A percentile compares a stretch with the other conserved stretches of the same genome.
Conservation (phyloP, 1,140 invertebrate genomes). For the Trichomalopsis sarcophagae region DNA sequence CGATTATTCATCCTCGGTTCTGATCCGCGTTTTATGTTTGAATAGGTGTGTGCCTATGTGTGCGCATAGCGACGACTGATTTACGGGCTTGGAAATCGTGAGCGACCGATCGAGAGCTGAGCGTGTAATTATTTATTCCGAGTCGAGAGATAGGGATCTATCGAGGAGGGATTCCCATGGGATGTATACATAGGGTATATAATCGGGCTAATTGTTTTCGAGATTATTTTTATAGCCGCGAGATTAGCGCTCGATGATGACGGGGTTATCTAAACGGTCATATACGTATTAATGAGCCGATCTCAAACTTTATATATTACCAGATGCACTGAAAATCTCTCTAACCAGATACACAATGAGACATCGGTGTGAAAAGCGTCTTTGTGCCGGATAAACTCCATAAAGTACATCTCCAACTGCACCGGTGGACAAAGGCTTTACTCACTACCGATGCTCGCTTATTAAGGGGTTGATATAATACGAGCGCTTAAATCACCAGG, state of each 20-base stretch:
- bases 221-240: neutral
- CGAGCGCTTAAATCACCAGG: neutral
- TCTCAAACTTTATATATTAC: too few species aligned
- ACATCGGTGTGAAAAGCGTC: too few species aligned
- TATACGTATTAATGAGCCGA: too few species aligned
- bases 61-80: constrained; percentile 2
- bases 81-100: neutral
- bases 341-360: too few species aligned
- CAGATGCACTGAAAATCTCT: too few species aligned
- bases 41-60: constrained; percentile 19
- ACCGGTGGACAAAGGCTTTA: neutral
- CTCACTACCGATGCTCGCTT: neutral
- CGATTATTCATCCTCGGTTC: neutral
- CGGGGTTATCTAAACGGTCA: neutral
- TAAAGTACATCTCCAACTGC: too few species aligned
- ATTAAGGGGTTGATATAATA: neutral
- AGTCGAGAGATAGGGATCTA: constrained; percentile 1
- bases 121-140: constrained; percentile 34
- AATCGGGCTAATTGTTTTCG: constrained; percentile 13
- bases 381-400: too few species aligned
- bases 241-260: neutral
- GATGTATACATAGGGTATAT: neutral
- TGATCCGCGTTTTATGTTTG: constrained; percentile 9
- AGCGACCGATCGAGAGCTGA: neutral
- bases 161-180: neutral